Percentiles rank a stretch among this genome's conserved stretches.
These are phyloP conservation scores for Holacanthus passer DNA, from an alignment of 2,113 vertebrate species.

Conservation along the genomic window DNA sequence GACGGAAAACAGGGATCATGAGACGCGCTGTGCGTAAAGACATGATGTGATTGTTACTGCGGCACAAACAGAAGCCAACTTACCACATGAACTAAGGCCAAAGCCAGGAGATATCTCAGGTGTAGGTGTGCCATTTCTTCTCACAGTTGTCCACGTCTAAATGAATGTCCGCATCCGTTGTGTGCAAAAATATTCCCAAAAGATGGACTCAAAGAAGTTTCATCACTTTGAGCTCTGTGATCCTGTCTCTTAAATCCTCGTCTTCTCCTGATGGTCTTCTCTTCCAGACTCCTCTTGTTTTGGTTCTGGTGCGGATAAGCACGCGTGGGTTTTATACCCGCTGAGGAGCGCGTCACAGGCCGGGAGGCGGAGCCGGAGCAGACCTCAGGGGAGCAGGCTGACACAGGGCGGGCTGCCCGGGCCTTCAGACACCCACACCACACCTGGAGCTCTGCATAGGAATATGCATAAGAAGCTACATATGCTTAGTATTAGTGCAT, in stretches of 20 bases:
- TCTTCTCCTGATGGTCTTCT: neutral
- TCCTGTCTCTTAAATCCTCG: slow-evolving; percentile 15
- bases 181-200: slow-evolving; percentile 47
- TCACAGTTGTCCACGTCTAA: neutral
- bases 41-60: fast-evolving
- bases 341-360: slow-evolving; percentile 58
- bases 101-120: slow-evolving; percentile 67
- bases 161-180: slow-evolving; percentile 56
- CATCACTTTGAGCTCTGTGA: slow-evolving; percentile 11
- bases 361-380: slow-evolving; percentile 59
- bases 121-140: slow-evolving; percentile 72
- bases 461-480: slow-evolving; percentile 69
- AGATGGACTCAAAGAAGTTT: slow-evolving; percentile 20
- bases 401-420: slow-evolving; percentile 44
- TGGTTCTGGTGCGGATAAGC: slow-evolving; percentile 63
- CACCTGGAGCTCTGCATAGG: slow-evolving; percentile 64
- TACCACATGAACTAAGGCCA: slow-evolving; percentile 71
- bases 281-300: slow-evolving; percentile 51
- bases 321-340: slow-evolving; percentile 66
- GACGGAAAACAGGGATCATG: neutral
- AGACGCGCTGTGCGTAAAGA: slow-evolving; percentile 13
- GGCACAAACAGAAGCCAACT: slow-evolving; percentile 43
- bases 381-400: slow-evolving; percentile 63
- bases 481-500: slow-evolving; percentile 18
- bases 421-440: slow-evolving; percentile 60